Evolutionary conservation across 2,113 vertebrate genomes (phyloP).

Genomic region (Entelurus aequoreus): DNA sequence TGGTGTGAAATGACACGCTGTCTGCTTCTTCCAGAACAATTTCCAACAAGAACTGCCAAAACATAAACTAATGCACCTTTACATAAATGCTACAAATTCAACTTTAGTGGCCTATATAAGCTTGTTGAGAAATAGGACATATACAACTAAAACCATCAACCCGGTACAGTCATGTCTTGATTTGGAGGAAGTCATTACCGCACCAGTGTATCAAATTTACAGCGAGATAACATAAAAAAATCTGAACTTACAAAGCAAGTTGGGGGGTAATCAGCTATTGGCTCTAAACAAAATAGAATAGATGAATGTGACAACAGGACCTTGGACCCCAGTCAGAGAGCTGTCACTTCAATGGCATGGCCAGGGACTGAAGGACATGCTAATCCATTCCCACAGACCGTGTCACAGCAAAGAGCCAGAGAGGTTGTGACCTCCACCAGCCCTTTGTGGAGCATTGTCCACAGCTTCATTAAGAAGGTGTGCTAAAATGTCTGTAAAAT

Average conservation of each 20-base stretch:
- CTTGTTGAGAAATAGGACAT: background rate
- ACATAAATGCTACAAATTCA: constrained; percentile 21
- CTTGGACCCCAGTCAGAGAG: constrained; percentile 45
- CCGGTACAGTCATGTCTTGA: background rate
- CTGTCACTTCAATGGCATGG: constrained; percentile 54
- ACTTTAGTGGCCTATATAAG: constrained; percentile 20
- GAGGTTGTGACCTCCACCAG: constrained; percentile 39
- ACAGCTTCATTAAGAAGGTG: constrained; percentile 35
- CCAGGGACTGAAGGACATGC: constrained; percentile 36
- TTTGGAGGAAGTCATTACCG: constrained; percentile 3
- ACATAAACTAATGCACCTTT: background rate
- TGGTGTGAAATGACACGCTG: constrained; percentile 33
- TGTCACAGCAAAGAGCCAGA: constrained; percentile 49
- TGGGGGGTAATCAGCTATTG: constrained; percentile 11
- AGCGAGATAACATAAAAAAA: background rate
- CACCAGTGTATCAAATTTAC: too few species aligned
- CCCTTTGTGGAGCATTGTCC: constrained; percentile 29
- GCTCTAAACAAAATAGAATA: constrained; percentile 33
- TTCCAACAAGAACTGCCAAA: constrained; percentile 31
- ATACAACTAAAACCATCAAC: constrained; percentile 13
- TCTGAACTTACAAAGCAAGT: background rate
- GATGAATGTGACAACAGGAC: constrained; percentile 44
- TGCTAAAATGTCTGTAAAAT: constrained; percentile 11
- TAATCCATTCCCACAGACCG: constrained; percentile 61
- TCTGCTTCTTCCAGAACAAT: constrained; percentile 34